phyloP scores from a whole-genome alignment of 53 echinoderm and acorn worm genomes.

The Echinarachnius parma region DNA sequence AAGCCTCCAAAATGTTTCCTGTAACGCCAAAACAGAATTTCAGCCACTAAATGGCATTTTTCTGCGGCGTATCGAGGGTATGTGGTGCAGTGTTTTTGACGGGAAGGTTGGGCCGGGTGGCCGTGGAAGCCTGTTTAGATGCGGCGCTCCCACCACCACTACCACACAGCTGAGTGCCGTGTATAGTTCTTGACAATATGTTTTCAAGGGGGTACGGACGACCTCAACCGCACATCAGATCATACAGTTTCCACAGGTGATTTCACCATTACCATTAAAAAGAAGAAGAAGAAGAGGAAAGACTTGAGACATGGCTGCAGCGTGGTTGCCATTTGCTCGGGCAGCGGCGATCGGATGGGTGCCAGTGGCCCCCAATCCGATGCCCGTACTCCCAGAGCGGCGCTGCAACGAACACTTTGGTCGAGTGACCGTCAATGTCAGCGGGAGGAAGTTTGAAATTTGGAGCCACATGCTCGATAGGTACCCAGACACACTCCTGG shows the following conservation, averaged over 20 bases:
- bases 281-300: not conserved
- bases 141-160: no score
- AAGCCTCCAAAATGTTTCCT: no score
- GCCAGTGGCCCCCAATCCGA: slow-evolving; percentile 86
- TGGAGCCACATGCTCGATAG: slow-evolving; percentile 98
- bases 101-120: slow-evolving; percentile 34
- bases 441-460: slow-evolving; percentile 91
- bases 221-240: not conserved
- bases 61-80: no score
- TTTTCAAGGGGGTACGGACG: not conserved
- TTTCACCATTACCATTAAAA: no score
- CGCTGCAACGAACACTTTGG: slow-evolving; percentile 53
- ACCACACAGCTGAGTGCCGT: no score
- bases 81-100: slow-evolving; percentile 2
- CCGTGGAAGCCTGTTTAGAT: no score
- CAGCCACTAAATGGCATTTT: no score
- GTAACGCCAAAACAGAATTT: no score
- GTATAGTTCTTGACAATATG: slow-evolving; percentile 33
- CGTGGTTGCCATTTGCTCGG: slow-evolving; percentile 98
- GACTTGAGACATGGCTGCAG: slow-evolving; percentile 80
- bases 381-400: slow-evolving; percentile 78
- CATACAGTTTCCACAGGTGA: slow-evolving; percentile 34
- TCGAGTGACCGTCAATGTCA: slow-evolving; percentile 82
- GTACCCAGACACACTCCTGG: slow-evolving; percentile 94
- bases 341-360: slow-evolving; percentile 99